These are phyloP conservation scores for Ceratina calcarata DNA, from an alignment of 1,140 invertebrate species.

Conservation along the genomic window DNA sequence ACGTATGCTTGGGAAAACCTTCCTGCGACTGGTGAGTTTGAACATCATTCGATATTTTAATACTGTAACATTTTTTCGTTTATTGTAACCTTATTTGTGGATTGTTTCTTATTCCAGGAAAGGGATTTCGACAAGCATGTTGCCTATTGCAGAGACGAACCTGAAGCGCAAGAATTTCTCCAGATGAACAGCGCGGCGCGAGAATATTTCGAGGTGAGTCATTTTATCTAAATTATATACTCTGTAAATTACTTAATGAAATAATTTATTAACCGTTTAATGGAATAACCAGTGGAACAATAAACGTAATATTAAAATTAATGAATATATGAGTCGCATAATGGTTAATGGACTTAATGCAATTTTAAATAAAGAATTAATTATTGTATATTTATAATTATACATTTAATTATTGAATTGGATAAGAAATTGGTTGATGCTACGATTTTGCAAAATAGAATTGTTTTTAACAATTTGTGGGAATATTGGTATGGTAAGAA, in stretches of 20 bases:
- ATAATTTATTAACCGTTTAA: not conserved
- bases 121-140: constrained; percentile 96
- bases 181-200: constrained; percentile 85
- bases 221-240: not conserved
- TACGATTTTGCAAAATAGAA: no score
- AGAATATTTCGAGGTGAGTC: constrained; percentile 91
- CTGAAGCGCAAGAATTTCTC: constrained; percentile 90
- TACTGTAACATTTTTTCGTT: no score
- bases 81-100: no score
- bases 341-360: no score
- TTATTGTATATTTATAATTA: no score
- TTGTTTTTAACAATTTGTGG: not conserved
- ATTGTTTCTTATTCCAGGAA: constrained; percentile 82
- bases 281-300: no score
- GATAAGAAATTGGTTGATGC: no score
- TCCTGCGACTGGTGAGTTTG: constrained; percentile 89
- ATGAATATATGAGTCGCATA: no score
- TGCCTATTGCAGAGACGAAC: constrained; percentile 92
- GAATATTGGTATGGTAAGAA: constrained; percentile 13
- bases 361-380: no score
- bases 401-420: no score
- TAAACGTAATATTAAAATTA: not conserved
- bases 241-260: not conserved
- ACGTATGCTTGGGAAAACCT: constrained; percentile 91
- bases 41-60: no score